Conservation (phyloP, 2,797 vertebrate genomes). For the Tragopan temminckii region DNA sequence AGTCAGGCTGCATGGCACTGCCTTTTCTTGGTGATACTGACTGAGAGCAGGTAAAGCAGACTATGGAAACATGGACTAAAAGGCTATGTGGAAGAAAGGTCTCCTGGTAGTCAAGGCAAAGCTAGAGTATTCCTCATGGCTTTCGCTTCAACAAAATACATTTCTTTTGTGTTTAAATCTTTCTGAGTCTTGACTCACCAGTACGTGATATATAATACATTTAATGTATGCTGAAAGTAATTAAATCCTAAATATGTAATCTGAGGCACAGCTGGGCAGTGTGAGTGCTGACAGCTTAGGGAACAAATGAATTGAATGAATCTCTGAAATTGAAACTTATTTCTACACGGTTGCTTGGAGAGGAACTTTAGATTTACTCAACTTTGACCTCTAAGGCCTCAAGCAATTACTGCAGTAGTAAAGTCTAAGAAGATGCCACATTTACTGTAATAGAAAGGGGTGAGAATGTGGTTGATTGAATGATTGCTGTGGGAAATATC, state of each 20-base stretch:
- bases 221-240: neutral
- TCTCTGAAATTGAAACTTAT: constrained; percentile 35
- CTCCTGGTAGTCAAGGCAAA: neutral
- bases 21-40: neutral
- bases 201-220: neutral
- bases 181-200: neutral
- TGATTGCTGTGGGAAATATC: neutral
- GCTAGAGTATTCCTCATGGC: neutral
- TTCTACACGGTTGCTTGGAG: neutral
- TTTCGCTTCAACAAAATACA: neutral
- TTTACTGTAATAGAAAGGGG: neutral
- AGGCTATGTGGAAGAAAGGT: neutral
- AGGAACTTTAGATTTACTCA: neutral
- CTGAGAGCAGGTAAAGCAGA: neutral
- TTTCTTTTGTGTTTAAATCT: constrained; percentile 5
- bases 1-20: neutral
- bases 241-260: neutral
- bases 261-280: neutral
- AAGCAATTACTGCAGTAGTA: neutral
- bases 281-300: neutral
- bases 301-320: neutral
- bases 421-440: constrained; percentile 1
- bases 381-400: neutral
- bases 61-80: neutral
- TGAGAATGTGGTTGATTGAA: neutral